Base-by-base conservation (phyloP, 1,140 invertebrate genomes). In the Cyrtorhinus lividipennis region DNA sequence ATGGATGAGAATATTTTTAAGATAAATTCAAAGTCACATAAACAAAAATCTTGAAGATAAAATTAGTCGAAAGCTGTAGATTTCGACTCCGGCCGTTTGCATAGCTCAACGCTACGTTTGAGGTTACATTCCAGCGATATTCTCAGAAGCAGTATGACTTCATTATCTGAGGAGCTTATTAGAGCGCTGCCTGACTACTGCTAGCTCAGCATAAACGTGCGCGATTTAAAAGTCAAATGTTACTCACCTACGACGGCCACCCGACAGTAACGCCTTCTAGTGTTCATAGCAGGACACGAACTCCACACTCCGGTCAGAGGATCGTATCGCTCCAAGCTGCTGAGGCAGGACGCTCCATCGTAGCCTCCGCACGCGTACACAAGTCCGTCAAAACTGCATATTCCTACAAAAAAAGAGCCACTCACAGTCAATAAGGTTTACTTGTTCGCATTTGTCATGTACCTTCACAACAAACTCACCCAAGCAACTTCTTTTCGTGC, bases 291-390 rank as follows among this genome's bases (percentile, higher is more conserved):
- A 3, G 81, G 81, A 66, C 81, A 83, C 23, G 81, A 83, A 64
- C 77, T 81, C 83, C 83, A 85, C 44, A 82, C 75, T 25, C 79
- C 79, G 0, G 82, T 83, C 1, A 84, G 68, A 0, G 83, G 81
- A 70, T 85, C 83, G 65, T 81, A 86, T 13, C 82, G 71, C 71
- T 86, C 84, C 68, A 84, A 80, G 57, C 80, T 82, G 70, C 80
- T 83, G 3, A 86, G 69, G 65, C 83, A 85, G 0, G 82, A 83
- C 15, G 81, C 83, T 5, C 84, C 84, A 69, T 86, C 84, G 69
- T 84, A 86, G 2, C 87, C 86, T 15, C 86, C 86, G 56, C 81
- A 83, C 0, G 80, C 82, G 63, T 86, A 88, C 18, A 88, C 75
- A 15, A 85, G 68, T 10, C 83, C 85, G 68, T 85, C 81, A 71